Conservation (phyloP, 2,797 vertebrate species). For the Typhlichthys eigenmanni region DNA sequence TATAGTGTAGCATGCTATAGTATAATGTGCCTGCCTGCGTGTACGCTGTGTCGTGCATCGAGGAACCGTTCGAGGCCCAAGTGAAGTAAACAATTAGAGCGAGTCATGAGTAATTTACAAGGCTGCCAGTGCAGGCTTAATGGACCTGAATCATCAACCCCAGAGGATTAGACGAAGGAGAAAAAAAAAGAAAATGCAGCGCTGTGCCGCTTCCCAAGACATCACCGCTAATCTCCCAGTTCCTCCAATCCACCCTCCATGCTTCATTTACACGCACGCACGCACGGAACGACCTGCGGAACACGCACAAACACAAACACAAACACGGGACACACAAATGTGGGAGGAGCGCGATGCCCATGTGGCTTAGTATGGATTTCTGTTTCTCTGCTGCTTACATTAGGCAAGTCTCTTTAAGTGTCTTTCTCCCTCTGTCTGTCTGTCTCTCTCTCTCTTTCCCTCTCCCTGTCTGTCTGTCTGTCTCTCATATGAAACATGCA, state of each 20-base stretch:
- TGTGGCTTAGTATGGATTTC: background rate
- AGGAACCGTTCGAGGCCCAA: constrained; percentile 23
- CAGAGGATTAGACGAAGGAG: constrained; percentile 54
- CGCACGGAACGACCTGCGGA: constrained; percentile 17
- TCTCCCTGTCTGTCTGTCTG: background rate
- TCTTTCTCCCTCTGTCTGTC: constrained; percentile 2
- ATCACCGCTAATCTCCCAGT: constrained; percentile 46
- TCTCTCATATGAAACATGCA: background rate
- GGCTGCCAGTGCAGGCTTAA: constrained; percentile 56
- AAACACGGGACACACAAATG: background rate
- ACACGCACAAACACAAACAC: background rate
- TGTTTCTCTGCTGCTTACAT: background rate
- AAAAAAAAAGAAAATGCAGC: constrained; percentile 43
- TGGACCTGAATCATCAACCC: constrained; percentile 63
- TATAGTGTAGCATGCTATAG: background rate
- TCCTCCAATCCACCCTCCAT: constrained; percentile 26
- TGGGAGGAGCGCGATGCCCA: background rate
- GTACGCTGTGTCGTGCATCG: constrained; percentile 9
- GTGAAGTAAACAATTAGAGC: constrained; percentile 54
- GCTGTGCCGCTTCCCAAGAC: constrained; percentile 22
- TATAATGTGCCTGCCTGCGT: background rate
- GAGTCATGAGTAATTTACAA: constrained; percentile 67
- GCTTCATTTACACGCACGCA: constrained; percentile 31
- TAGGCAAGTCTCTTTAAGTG: background rate
- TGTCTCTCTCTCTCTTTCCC: background rate